These are phyloP conservation scores for Halcyon smyrnensis DNA, from an alignment of 2,797 vertebrate species.

Conservation along the genomic window DNA sequence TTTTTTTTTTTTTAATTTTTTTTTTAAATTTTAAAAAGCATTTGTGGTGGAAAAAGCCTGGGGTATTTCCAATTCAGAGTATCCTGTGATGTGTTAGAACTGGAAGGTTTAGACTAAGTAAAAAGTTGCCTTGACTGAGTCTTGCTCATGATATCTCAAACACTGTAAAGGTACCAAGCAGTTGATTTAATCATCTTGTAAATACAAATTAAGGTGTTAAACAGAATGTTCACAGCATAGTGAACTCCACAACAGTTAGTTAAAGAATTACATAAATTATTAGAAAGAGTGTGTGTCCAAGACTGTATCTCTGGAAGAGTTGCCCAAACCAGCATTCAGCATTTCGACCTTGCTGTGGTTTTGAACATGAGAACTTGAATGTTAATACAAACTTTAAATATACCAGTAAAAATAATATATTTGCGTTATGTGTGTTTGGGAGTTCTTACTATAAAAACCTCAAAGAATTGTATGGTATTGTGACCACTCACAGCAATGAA, in stretches of 20 bases:
- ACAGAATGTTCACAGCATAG: neutral
- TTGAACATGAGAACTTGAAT: neutral
- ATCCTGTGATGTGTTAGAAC: neutral
- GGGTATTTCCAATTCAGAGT: neutral
- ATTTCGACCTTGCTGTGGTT: neutral
- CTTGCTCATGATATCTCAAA: neutral
- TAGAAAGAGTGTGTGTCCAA: neutral
- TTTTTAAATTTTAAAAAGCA: too few relatives aligned
- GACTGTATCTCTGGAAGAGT: neutral
- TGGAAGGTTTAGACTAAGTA: neutral
- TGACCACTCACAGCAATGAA: neutral
- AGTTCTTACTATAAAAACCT: neutral
- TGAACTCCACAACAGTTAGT: neutral
- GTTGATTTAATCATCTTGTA: neutral
- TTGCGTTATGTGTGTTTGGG: neutral
- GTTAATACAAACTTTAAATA: neutral
- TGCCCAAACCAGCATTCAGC: neutral
- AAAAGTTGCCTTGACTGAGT: neutral
- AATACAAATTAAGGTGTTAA: neutral
- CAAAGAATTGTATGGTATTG: neutral
- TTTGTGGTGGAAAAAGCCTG: neutral
- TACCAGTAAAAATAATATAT: neutral
- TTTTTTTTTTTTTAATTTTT: neutral
- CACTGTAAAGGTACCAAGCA: neutral
- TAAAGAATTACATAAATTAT: neutral